Conservation (phyloP, 1,140 invertebrate species). For the Paraescarpia echinospica region DNA sequence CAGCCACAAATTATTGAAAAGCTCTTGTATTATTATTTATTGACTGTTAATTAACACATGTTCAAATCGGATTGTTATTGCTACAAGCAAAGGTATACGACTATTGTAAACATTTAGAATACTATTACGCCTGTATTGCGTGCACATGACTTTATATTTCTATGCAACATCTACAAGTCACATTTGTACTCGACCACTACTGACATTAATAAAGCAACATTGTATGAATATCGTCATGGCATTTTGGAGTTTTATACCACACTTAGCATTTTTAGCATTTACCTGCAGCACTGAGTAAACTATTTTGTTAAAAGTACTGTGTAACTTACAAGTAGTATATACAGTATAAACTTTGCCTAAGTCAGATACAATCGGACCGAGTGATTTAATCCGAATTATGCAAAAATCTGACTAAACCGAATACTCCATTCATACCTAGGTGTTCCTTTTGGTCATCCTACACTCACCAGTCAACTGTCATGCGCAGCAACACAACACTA, state of each 20-base stretch:
- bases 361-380: too few relatives aligned
- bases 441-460: too few relatives aligned
- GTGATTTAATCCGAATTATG: too few relatives aligned
- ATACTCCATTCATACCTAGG: too few relatives aligned
- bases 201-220: neutral
- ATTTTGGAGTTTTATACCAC: neutral
- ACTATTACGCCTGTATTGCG: neutral
- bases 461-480: too few relatives aligned
- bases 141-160: neutral
- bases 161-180: neutral
- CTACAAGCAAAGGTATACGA: neutral
- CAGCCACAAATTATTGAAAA: neutral
- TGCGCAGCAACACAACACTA: too few relatives aligned
- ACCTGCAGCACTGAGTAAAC: too few relatives aligned
- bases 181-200: neutral
- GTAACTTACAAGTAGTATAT: too few relatives aligned
- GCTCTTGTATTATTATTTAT: neutral
- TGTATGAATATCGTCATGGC: neutral
- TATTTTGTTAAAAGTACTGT: too few relatives aligned
- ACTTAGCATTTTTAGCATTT: too few relatives aligned
- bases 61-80: neutral
- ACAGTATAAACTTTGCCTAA: too few relatives aligned
- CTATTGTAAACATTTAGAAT: neutral
- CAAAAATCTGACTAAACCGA: too few relatives aligned
- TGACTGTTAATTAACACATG: neutral